Evolutionary conservation across 2,113 vertebrate genomes (phyloP).

Genomic region (Odobenus rosmarus): DNA sequence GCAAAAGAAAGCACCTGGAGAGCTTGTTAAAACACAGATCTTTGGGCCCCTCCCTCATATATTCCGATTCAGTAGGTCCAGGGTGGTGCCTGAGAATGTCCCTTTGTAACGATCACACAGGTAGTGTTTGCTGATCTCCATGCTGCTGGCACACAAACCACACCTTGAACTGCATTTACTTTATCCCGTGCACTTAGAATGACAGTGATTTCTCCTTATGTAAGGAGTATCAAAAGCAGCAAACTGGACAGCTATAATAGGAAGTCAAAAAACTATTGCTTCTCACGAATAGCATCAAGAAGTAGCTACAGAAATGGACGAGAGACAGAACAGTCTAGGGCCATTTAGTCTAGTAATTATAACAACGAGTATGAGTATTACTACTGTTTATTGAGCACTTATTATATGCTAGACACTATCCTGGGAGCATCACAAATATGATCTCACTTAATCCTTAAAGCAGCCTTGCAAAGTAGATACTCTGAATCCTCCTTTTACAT

Average conservation of each 20-base stretch:
- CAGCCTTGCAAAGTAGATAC: not conserved
- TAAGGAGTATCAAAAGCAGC: not conserved
- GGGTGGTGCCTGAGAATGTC: not conserved
- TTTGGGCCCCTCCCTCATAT: not conserved
- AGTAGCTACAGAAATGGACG: not conserved
- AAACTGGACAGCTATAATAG: not conserved
- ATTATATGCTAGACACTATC: not conserved
- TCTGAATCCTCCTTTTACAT: not conserved
- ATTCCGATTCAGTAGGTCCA: not conserved
- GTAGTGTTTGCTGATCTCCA: not conserved
- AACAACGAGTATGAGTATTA: not conserved
- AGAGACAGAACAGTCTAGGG: not conserved
- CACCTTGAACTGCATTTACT: not conserved
- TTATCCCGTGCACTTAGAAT: not conserved
- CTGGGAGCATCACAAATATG: not conserved
- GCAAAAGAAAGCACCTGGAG: not conserved
- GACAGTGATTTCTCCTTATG: not conserved
- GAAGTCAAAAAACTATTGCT: not conserved
- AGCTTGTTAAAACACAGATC: not conserved
- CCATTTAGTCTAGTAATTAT: not conserved
- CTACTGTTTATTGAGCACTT: not conserved
- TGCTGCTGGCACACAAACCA: not conserved
- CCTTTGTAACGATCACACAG: not conserved
- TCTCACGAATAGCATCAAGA: conserved; percentile 7
- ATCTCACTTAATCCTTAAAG: not conserved